A percentile compares a stretch with the other conserved stretches of the same genome.
phyloP scores from a whole-genome alignment of 2,888 invertebrate genomes.

The Amitus sp. region DNA sequence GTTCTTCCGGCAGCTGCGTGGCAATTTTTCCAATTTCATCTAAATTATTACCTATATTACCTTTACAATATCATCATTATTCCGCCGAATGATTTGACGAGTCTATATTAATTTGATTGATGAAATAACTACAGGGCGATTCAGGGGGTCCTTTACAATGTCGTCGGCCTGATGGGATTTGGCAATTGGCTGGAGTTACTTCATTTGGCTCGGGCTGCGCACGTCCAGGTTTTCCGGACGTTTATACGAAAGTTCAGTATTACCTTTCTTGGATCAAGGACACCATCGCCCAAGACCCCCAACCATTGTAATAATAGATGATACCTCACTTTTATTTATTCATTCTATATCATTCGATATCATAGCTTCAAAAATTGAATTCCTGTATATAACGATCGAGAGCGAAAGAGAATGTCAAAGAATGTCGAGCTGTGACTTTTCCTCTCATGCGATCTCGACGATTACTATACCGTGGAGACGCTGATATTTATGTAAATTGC shows the following conservation, averaged over 20 bases:
- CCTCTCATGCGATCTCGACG: not conserved
- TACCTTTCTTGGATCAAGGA: constrained; percentile 84
- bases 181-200: constrained; percentile 89
- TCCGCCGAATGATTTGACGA: not conserved
- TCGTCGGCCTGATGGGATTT: constrained; percentile 79
- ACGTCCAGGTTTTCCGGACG: constrained; percentile 87
- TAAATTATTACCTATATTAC: too few species aligned
- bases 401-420: too few species aligned
- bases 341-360: not conserved
- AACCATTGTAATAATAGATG: not conserved
- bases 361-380: not conserved
- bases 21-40: too few species aligned
- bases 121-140: constrained; percentile 74
- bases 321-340: not conserved
- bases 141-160: constrained; percentile 92
- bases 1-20: constrained; percentile 89
- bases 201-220: constrained; percentile 95
- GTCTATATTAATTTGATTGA: not conserved
- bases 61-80: too few species aligned
- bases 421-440: not conserved
- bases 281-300: constrained; percentile 49
- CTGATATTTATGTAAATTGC: too few species aligned
- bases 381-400: too few species aligned
- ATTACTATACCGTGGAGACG: too few species aligned
- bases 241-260: constrained; percentile 85